Conservation (phyloP, 2,113 vertebrate species). For the Xiphophorus couchianus region DNA sequence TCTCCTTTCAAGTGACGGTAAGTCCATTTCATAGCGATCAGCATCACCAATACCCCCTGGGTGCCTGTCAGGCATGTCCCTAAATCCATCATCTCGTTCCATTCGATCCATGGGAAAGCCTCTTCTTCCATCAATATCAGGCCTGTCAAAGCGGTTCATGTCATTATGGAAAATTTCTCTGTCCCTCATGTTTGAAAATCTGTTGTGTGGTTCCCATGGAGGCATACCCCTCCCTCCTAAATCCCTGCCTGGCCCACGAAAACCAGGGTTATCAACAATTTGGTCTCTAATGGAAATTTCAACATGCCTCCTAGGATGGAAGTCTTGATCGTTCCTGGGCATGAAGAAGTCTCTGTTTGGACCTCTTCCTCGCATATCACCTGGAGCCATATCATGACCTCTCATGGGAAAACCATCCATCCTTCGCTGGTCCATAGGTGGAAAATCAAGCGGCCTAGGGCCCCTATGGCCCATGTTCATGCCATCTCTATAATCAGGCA, state of each 20-base stretch:
- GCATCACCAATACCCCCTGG: conserved; percentile 57
- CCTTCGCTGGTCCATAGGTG: conserved; percentile 88
- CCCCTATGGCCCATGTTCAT: conserved; percentile 84
- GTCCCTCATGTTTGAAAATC: conserved; percentile 86
- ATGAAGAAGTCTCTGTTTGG: conserved; percentile 85
- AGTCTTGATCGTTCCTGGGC: conserved; percentile 82
- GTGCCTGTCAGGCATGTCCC: conserved; percentile 70
- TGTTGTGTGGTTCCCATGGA: conserved; percentile 66
- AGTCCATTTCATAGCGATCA: conserved; percentile 72
- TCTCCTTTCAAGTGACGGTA: conserved; percentile 79
- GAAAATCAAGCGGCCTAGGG: conserved; percentile 84
- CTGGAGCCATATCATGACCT: conserved; percentile 84
- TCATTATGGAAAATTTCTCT: conserved; percentile 84
- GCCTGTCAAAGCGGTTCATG: conserved; percentile 82
- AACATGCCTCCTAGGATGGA: conserved; percentile 84
- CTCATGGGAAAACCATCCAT: conserved; percentile 86
- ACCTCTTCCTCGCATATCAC: conserved; percentile 88
- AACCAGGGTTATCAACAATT: conserved; percentile 82
- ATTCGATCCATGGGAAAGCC: conserved; percentile 70
- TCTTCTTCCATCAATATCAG: conserved; percentile 74
- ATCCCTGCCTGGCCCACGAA: conserved; percentile 81
- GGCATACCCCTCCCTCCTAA: conserved; percentile 68
- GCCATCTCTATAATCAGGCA: conserved; percentile 83
- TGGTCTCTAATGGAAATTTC: conserved; percentile 86
- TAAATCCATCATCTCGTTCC: conserved; percentile 72